Conservation (phyloP, 1,140 invertebrate genomes). For the Rhysida immarginata region DNA sequence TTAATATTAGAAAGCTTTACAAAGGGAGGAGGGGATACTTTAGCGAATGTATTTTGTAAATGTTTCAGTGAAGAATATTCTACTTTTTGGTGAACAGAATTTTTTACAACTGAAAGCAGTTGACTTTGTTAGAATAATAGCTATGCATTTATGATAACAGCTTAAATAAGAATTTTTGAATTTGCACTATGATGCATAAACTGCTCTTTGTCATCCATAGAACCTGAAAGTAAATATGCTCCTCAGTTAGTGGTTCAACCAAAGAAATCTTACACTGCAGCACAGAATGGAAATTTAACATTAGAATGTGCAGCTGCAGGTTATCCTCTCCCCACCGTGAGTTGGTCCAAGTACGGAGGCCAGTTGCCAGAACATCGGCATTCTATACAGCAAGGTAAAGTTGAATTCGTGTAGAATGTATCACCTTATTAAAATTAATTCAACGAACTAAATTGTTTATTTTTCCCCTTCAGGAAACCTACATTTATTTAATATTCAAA, state of each 20-base stretch:
- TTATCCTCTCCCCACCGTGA: slow-evolving; percentile 38
- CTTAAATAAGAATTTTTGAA: no score
- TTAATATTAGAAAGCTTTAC: no score
- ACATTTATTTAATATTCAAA: slow-evolving; percentile 41
- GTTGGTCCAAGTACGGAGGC: slow-evolving; percentile 39
- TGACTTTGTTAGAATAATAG: no score
- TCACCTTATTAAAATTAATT: no score
- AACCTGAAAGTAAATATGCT: slow-evolving; percentile 6
- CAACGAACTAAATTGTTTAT: no score
- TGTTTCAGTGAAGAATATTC: no score
- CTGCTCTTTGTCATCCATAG: slow-evolving; percentile 7
- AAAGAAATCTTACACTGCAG: slow-evolving; percentile 10
- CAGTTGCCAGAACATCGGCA: slow-evolving; percentile 25
- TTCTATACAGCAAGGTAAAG: slow-evolving; percentile 15
- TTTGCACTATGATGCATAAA: slow-evolving; percentile 10
- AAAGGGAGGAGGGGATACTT: no score
- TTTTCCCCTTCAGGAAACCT: slow-evolving; percentile 45
- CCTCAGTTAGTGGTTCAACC: slow-evolving; percentile 8
- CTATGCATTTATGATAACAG: no score
- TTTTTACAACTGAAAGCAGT: no score
- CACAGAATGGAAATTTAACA: slow-evolving; percentile 40
- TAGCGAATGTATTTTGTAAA: no score
- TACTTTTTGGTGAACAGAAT: no score
- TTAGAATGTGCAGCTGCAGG: slow-evolving; percentile 46
- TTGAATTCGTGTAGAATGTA: no score